Percentiles rank a stretch among this genome's conserved stretches.
Conservation (phyloP, 1,140 invertebrate species). For the Bombus turneri region DNA sequence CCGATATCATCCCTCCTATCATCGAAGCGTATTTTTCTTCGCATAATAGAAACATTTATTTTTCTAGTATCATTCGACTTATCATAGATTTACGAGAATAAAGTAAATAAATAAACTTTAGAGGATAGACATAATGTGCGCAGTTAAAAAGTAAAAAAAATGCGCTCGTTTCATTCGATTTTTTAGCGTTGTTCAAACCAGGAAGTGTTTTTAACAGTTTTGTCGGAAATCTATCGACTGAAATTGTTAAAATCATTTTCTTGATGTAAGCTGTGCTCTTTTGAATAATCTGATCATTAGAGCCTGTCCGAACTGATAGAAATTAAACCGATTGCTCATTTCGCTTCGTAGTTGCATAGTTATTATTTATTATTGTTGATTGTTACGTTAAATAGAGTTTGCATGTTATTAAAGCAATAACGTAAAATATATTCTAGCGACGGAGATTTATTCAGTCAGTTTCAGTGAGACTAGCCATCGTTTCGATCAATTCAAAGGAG, state of each 20-base stretch:
- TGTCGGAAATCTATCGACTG: too few species aligned
- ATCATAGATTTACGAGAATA: slow-evolving; percentile 4
- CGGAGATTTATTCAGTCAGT: neutral
- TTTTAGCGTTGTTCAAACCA: slow-evolving; percentile 22
- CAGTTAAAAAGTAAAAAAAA: slow-evolving; percentile 14
- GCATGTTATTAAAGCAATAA: slow-evolving; percentile 20
- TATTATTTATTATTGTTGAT: neutral
- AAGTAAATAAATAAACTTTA: slow-evolving; percentile 11
- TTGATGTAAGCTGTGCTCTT: neutral
- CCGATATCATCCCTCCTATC: slow-evolving; percentile 22
- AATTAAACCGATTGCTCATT: neutral
- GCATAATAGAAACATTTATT: slow-evolving; percentile 46
- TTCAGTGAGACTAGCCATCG: neutral
- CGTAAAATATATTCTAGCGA: neutral
- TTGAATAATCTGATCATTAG: slow-evolving; percentile 1
- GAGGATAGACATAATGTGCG: slow-evolving; percentile 5
- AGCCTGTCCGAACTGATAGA: neutral
- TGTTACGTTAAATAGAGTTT: neutral
- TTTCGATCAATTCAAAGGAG: neutral
- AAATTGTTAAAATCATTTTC: slow-evolving; percentile 21
- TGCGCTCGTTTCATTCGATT: slow-evolving; percentile 17
- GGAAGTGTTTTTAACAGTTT: neutral
- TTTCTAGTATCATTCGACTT: slow-evolving; percentile 37
- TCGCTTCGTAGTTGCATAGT: neutral
- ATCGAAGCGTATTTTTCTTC: slow-evolving; percentile 17